These are phyloP conservation scores for Ranitomeya imitator DNA, from an alignment of 2,113 vertebrate species.

Conservation along the genomic window DNA sequence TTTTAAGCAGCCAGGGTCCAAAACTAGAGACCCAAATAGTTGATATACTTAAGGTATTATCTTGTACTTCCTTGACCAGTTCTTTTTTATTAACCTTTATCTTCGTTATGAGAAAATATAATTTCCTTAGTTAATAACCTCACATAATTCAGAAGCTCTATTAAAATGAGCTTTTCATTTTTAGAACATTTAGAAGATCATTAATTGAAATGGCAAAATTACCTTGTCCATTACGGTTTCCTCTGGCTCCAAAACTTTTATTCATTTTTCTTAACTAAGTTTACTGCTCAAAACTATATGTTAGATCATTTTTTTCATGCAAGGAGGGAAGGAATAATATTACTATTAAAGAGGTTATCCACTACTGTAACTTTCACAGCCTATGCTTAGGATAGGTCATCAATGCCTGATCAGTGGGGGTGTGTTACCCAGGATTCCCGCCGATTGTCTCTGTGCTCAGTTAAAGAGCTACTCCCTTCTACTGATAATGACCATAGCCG, in stretches of 20 bases:
- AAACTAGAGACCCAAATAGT: background rate
- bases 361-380: no score
- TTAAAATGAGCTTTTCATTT: conserved; percentile 6
- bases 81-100: background rate
- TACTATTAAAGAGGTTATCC: no score
- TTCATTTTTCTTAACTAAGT: background rate
- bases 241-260: conserved; percentile 4
- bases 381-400: no score
- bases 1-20: background rate
- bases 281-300: background rate
- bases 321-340: background rate
- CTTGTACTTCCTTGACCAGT: background rate
- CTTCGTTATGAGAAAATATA: background rate
- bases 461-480: no score
- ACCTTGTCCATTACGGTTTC: background rate
- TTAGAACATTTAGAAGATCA: conserved; percentile 8
- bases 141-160: conserved; percentile 4
- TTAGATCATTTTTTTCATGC: background rate
- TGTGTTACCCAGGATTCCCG: no score
- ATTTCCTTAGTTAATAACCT: background rate
- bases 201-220: conserved; percentile 4
- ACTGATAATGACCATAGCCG: no score
- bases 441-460: no score
- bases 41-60: background rate
- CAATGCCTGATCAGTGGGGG: no score